Evolutionary conservation across 2,888 invertebrate genomes (phyloP).

Genomic region (Megamerina dolium): DNA sequence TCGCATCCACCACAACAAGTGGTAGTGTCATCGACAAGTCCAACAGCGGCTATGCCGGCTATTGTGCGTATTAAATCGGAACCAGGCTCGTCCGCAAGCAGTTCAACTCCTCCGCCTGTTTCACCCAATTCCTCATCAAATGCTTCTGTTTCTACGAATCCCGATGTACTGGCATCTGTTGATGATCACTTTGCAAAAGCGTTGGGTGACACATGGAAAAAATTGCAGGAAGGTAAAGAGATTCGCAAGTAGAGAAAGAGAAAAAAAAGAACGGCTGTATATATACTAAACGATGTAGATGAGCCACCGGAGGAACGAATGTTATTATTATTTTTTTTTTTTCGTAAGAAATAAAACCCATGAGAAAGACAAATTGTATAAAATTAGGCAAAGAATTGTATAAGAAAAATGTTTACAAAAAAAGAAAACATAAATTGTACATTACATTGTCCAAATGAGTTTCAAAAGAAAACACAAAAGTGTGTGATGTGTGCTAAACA

Average conservation of each 20-base stretch:
- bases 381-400: too few relatives aligned
- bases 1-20: not conserved
- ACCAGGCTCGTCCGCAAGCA: slow-evolving; percentile 34
- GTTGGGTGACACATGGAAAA: slow-evolving; percentile 76
- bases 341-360: not conserved
- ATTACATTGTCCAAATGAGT: too few relatives aligned
- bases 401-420: too few relatives aligned
- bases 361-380: not conserved
- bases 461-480: too few relatives aligned
- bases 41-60: slow-evolving; percentile 28
- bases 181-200: slow-evolving; percentile 93
- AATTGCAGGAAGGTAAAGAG: slow-evolving; percentile 59
- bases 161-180: slow-evolving; percentile 54
- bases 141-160: slow-evolving; percentile 21
- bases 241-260: slow-evolving; percentile 26
- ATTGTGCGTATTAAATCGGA: slow-evolving; percentile 42
- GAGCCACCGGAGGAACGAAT: too few relatives aligned
- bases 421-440: too few relatives aligned
- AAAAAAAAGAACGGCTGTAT: slow-evolving; percentile 3
- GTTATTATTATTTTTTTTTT: too few relatives aligned
- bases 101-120: slow-evolving; percentile 37
- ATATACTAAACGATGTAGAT: too few relatives aligned
- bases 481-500: too few relatives aligned
- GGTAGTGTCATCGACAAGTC: slow-evolving; percentile 9
- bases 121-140: slow-evolving; percentile 36